A percentile compares a stretch with the other conserved stretches of the same genome.
phyloP scores from a whole-genome alignment of 2,888 invertebrate species.

The Merodon equestris region DNA sequence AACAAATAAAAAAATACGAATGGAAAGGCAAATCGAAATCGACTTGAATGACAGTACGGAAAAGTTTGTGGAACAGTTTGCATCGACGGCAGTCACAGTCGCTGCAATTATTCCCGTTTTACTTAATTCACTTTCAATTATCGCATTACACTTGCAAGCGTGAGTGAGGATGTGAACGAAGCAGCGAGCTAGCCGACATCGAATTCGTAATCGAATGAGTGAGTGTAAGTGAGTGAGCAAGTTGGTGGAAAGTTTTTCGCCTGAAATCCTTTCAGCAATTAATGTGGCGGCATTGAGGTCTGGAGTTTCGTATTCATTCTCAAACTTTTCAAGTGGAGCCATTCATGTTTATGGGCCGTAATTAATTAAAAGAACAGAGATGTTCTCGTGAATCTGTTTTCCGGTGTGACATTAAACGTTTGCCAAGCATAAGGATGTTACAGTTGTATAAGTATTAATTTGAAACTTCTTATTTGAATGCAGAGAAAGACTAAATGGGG shows the following conservation, averaged over 20 bases:
- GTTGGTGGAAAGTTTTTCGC: conserved; percentile 40
- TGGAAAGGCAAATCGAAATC: conserved; percentile 26
- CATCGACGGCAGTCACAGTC: conserved; percentile 47
- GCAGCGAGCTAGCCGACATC: too few relatives aligned
- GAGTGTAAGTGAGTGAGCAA: background rate
- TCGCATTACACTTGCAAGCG: conserved; percentile 2
- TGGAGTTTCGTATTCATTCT: conserved; percentile 23
- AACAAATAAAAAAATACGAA: too few relatives aligned
- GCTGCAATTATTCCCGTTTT: conserved; percentile 56
- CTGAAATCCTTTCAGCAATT: conserved; percentile 43
- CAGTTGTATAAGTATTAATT: too few relatives aligned
- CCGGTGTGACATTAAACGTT: too few relatives aligned
- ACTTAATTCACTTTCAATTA: conserved; percentile 65
- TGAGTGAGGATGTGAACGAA: too few relatives aligned
- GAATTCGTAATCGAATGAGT: too few relatives aligned
- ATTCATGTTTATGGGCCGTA: conserved; percentile 28
- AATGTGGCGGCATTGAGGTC: conserved; percentile 26
- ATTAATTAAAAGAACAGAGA: background rate
- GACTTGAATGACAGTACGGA: conserved; percentile 48
- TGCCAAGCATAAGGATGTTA: too few relatives aligned
- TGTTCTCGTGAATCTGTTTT: too few relatives aligned
- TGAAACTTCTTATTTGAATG: too few relatives aligned
- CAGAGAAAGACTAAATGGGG: too few relatives aligned
- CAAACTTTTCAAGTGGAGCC: conserved; percentile 17
- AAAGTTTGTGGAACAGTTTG: conserved; percentile 55